Evolutionary conservation across 2,113 vertebrate species (phyloP).

Genomic region (Chinchilla lanigera): DNA sequence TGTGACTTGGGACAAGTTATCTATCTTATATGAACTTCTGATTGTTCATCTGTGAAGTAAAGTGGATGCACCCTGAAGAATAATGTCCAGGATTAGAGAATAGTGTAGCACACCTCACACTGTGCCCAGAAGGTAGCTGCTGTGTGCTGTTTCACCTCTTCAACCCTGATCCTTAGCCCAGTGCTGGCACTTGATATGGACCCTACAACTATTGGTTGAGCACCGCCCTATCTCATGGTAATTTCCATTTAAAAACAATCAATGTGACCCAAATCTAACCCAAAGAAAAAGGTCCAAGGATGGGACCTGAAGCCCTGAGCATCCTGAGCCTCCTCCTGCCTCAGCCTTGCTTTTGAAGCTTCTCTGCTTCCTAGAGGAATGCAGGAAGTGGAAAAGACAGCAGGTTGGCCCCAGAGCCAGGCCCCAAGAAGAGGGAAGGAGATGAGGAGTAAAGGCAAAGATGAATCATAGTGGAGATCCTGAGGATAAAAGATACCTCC

Average conservation of each 20-base stretch:
- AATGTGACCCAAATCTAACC: background rate
- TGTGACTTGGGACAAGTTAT: background rate
- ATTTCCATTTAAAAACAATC: background rate
- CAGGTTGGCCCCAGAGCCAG: background rate
- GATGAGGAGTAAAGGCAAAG: constrained; percentile 58
- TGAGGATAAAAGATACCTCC: constrained; percentile 78
- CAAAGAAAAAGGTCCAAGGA: background rate
- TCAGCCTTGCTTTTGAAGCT: background rate
- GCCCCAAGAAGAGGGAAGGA: background rate
- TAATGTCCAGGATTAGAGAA: background rate
- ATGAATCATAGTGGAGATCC: constrained; percentile 62
- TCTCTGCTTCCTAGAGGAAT: background rate
- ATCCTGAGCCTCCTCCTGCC: background rate
- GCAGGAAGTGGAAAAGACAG: background rate
- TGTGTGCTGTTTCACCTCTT: background rate
- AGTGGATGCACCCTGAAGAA: background rate
- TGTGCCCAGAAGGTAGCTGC: background rate
- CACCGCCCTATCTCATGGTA: background rate
- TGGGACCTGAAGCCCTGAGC: background rate
- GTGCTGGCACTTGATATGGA: background rate
- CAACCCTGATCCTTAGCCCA: background rate
- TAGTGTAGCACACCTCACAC: too few relatives aligned
- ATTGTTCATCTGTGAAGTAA: background rate
- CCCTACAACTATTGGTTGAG: background rate
- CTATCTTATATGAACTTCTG: background rate